Conservation (phyloP, 2,888 invertebrate species). For the Stenoptilia bipunctidactyla region DNA sequence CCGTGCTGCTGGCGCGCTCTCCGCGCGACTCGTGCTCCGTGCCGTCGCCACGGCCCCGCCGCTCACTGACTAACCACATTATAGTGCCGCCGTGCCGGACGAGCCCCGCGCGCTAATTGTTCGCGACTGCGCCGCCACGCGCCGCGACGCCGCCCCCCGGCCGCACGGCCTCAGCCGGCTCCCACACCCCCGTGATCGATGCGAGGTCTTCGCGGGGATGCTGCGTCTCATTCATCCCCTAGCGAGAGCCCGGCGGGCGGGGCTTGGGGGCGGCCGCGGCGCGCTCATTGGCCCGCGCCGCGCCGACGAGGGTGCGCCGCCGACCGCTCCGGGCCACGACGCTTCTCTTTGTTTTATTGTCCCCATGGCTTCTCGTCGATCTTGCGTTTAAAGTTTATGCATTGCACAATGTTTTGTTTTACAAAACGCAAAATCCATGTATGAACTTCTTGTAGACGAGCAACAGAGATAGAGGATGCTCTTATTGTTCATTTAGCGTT, state of each 20-base stretch:
- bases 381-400: constrained; percentile 70
- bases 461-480: constrained; percentile 36
- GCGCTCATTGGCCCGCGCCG: constrained; percentile 17
- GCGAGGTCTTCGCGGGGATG: constrained; percentile 55
- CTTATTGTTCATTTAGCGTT: neutral
- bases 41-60: constrained; percentile 72
- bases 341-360: constrained; percentile 70
- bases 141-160: constrained; percentile 18
- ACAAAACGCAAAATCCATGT: constrained; percentile 60
- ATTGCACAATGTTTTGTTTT: constrained; percentile 68
- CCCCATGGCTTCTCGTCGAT: constrained; percentile 66
- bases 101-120: constrained; percentile 58
- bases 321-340: constrained; percentile 51
- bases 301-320: constrained; percentile 23
- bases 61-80: constrained; percentile 77
- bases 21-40: constrained; percentile 65
- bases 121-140: constrained; percentile 56
- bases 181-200: constrained; percentile 60
- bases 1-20: constrained; percentile 75
- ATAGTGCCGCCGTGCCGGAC: constrained; percentile 64
- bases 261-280: constrained; percentile 26
- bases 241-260: constrained; percentile 19
- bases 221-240: constrained; percentile 54
- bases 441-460: constrained; percentile 59
- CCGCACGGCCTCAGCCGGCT: constrained; percentile 49